Conservation (phyloP, 2,797 vertebrate species). For the Eleutherodactylus coqui region DNA sequence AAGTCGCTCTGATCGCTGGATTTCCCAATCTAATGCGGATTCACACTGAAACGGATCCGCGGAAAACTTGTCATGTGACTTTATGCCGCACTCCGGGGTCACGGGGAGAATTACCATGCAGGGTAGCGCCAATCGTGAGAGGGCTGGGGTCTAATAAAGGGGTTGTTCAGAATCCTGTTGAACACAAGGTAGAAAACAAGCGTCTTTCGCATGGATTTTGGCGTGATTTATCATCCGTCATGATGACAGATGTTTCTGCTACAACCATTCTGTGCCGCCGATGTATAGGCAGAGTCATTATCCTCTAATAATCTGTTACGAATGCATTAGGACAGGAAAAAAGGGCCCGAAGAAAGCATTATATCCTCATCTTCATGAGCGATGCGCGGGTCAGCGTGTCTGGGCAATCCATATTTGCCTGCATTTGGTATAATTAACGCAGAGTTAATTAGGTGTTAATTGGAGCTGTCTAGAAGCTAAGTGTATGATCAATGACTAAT, state of each 20-base stretch:
- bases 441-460: slow-evolving; percentile 48
- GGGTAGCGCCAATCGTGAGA: too few relatives aligned
- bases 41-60: too few relatives aligned
- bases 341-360: slow-evolving; percentile 1
- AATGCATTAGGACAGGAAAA: slow-evolving; percentile 23
- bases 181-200: too few relatives aligned
- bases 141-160: too few relatives aligned
- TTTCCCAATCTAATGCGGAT: too few relatives aligned
- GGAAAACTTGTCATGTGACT: too few relatives aligned
- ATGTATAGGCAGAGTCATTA: slow-evolving; percentile 9
- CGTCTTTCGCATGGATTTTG: too few relatives aligned
- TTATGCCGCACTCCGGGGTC: too few relatives aligned
- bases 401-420: slow-evolving; percentile 18
- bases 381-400: not conserved
- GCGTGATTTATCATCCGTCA: not conserved
- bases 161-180: too few relatives aligned
- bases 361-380: not conserved
- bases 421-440: slow-evolving; percentile 28
- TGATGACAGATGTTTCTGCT: not conserved
- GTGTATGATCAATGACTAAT: slow-evolving; percentile 38
- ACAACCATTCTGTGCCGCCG: not conserved
- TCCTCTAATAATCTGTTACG: not conserved
- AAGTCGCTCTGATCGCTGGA: too few relatives aligned
- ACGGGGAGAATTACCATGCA: too few relatives aligned
- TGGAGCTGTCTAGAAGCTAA: slow-evolving; percentile 18